These are phyloP conservation scores for Sesamia nonagrioides DNA, from an alignment of 1,140 invertebrate genomes.

Conservation along the genomic window DNA sequence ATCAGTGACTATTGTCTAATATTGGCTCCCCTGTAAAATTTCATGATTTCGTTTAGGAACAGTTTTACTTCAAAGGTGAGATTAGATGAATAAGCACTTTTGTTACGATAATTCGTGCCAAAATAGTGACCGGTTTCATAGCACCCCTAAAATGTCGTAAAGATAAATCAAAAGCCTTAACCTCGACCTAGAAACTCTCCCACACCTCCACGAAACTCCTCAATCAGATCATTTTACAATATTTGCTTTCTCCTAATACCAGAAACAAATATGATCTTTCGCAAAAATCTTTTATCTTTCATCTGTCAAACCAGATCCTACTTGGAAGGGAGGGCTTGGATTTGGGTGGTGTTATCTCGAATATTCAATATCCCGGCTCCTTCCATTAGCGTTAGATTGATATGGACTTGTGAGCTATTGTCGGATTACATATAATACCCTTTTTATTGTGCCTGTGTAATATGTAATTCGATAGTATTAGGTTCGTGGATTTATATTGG, in stretches of 20 bases:
- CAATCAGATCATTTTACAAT: slow-evolving; percentile 12
- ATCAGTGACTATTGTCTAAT: no score
- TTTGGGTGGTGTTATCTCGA: not conserved
- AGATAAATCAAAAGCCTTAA: no score
- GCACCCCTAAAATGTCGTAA: no score
- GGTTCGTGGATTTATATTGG: not conserved
- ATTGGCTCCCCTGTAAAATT: no score
- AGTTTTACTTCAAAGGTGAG: no score
- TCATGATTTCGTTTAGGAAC: no score
- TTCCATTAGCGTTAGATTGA: slow-evolving; percentile 45
- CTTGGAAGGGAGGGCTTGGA: no score
- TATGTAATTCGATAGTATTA: slow-evolving; percentile 32
- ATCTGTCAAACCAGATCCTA: slow-evolving; percentile 24
- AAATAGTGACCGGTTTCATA: no score
- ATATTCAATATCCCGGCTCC: slow-evolving; percentile 5
- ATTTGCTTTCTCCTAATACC: not conserved
- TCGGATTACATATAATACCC: slow-evolving; percentile 27
- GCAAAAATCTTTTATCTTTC: slow-evolving; percentile 9
- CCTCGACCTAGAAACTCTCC: not conserved
- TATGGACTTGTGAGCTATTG: slow-evolving; percentile 46
- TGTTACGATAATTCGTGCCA: no score
- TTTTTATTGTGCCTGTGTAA: slow-evolving; percentile 31
- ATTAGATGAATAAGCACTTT: no score
- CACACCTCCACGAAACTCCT: not conserved
- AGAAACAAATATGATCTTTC: slow-evolving; percentile 14